A percentile compares a stretch with the other conserved stretches of the same genome.
These are phyloP conservation scores for Aspidapion aeneum DNA, from an alignment of 2,888 invertebrate genomes.

Conservation along the genomic window DNA sequence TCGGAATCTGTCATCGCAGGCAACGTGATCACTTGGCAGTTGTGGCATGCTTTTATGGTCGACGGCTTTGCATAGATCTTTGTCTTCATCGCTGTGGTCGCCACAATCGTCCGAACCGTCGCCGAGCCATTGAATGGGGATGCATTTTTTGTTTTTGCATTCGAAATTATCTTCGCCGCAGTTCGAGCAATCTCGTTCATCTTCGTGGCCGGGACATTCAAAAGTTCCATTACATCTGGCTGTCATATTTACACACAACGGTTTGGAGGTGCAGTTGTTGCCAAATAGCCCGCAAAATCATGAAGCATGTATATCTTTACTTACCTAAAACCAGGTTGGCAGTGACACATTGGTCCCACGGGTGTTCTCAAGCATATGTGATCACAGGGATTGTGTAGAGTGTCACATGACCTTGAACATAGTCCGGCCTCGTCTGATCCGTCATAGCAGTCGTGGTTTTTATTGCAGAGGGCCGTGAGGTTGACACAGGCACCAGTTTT, in stretches of 20 bases:
- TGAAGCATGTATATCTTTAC: slow-evolving; percentile 5
- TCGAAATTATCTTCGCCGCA: too few relatives aligned
- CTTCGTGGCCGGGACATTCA: too few relatives aligned
- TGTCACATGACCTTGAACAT: slow-evolving; percentile 55
- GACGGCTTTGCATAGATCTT: too few relatives aligned
- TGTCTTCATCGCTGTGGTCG: too few relatives aligned
- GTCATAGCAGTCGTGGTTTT: slow-evolving; percentile 60
- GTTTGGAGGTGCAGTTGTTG: too few relatives aligned
- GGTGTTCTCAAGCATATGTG: slow-evolving; percentile 63
- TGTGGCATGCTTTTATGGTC: not conserved
- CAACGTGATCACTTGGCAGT: too few relatives aligned
- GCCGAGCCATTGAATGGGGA: too few relatives aligned
- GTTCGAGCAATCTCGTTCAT: too few relatives aligned
- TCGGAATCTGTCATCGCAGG: slow-evolving; percentile 30
- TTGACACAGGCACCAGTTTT: slow-evolving; percentile 63
- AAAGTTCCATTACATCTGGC: too few relatives aligned
- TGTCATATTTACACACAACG: not conserved
- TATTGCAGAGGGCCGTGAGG: slow-evolving; percentile 61
- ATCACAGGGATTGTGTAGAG: slow-evolving; percentile 49
- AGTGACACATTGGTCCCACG: slow-evolving; percentile 62
- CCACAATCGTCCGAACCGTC: too few relatives aligned
- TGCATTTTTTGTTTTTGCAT: too few relatives aligned
- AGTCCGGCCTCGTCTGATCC: slow-evolving; percentile 66
- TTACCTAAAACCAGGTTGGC: slow-evolving; percentile 55
- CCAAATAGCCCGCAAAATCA: too few relatives aligned